Evolutionary conservation across 2,113 vertebrate species (phyloP), one percentile per base, ranked within the genome.

Genomic region (Passer montanus): DNA sequence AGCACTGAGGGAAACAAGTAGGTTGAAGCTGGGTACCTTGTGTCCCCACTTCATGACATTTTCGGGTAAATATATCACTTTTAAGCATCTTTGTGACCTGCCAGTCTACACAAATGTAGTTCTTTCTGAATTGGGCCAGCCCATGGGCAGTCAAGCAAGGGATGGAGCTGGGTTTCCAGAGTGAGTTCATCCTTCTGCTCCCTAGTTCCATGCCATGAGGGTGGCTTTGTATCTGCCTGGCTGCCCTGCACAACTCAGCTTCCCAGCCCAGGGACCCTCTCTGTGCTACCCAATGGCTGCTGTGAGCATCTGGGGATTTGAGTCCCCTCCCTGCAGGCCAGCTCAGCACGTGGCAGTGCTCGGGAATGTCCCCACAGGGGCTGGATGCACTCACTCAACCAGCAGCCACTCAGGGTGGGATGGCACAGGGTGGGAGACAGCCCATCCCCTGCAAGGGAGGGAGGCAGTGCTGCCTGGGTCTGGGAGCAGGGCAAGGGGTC

Each of bases 181-280:
- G 15, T 9, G 33, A 64, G 6, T 21, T 80, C n/a, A 46, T 31
- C 26, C 55, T 64, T 37, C 55, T 27, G 46, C 12, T 22, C 33
- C 28, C 8, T 9, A 53, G 31, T 26, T 73, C 27, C 5, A 1
- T 12, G 12, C n/a, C 78, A 33, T 0, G 0, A 56, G 19, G 11
- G 28, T 60, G 55, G 26, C 37, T 88, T 69, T 49, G n/a, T 43
- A 10, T 23, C n/a, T 84, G 30, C 68, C n/a, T 3, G 3, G n/a
- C 43, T 75, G 52, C 33, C 27, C 39, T 44, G 62, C 39, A 30
- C 2, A 1, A 4, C 6, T n/a, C 2, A 1, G 17, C 47, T 58
- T 82, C 9, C 31, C 26, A 41, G 58, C 17, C 15, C 22, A 16
- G 37, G 24, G 28, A 41, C 8, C 15, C 6, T 46, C 4, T 21